Base-by-base conservation (phyloP, 2,113 vertebrate species). In the Synchiropus splendidus region DNA sequence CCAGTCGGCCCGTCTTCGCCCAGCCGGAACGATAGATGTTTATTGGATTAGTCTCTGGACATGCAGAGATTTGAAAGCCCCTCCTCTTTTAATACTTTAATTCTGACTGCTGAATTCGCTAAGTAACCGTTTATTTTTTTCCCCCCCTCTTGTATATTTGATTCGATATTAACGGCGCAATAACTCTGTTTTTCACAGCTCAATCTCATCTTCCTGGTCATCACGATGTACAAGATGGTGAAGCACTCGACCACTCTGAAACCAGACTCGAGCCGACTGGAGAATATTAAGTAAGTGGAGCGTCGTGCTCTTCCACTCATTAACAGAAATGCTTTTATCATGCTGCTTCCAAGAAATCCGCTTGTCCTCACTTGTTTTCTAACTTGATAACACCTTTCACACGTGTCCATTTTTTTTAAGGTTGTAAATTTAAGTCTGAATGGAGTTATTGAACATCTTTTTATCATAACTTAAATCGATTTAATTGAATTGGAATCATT, bases 221-320 rank as follows among this genome's bases (percentile, higher is more conserved):
- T 99, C 87, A 98, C 94, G 33, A 88, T 99, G 86, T 97, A 94
- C 85, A 99, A 98, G 89, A 99, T 98, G 95, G 92, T 98, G 89
- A 99, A 96, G 81, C 92, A 99, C 82, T 94, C 95, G 40, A 97
- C 93, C 75, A 94, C 94, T 79, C 85, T 99, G 89, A 99, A 99
- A 89, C 95, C 95, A 74, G 95, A 99, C 83, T 99, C 95, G 64
- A 98, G 93, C 86, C 90, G 94, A 84, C 89, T 99, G 89, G 95
- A 98, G 89, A 97, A 97, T 85, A 98, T 99, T 85, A 99, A 97
- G 95, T 99, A 91, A 99, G 95, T 94, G 75, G 75, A 66, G 69
- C 51, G 13, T 61, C 30, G 21, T 51, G 31, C 51, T 60, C 47
- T 46, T 67, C 41, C 43, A 35, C 45, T 36, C 27, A 58, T 32